These are phyloP conservation scores for Ptychoptera albimana DNA, from an alignment of 2,888 invertebrate species.

Conservation along the genomic window DNA sequence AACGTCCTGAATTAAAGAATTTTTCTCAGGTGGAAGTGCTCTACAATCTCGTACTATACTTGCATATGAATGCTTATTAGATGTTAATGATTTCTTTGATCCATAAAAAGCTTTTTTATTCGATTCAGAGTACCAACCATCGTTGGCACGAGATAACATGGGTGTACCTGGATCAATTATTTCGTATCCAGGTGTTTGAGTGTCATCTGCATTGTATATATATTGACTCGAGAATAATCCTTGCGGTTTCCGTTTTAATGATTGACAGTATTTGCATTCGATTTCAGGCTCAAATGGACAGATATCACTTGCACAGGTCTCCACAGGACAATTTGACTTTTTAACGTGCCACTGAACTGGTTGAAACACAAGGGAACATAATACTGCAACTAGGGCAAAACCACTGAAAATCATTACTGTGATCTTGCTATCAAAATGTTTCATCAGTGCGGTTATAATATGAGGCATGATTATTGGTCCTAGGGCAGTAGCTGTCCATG, in stretches of 20 bases:
- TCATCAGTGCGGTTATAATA: conserved; percentile 46
- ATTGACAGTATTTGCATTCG: conserved; percentile 24
- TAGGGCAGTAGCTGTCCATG: conserved; percentile 54
- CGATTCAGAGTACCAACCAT: conserved; percentile 30
- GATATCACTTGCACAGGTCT: too few species aligned
- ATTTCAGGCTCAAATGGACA: too few species aligned
- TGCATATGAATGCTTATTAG: conserved; percentile 4
- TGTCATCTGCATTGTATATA: conserved; percentile 39
- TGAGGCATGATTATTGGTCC: conserved; percentile 60
- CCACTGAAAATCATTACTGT: conserved; percentile 49
- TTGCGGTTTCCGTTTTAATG: conserved; percentile 19
- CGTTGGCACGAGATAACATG: conserved; percentile 46
- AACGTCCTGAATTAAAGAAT: conserved; percentile 3
- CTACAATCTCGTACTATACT: not conserved
- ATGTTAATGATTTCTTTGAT: conserved; percentile 19
- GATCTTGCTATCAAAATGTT: conserved; percentile 45
- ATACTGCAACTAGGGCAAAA: conserved; percentile 48
- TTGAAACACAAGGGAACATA: conserved; percentile 49
- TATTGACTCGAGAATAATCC: conserved; percentile 38
- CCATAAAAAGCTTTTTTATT: conserved; percentile 18
- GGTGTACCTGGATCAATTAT: conserved; percentile 48
- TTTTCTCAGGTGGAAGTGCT: too few species aligned
- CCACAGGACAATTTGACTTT: conserved; percentile 14
- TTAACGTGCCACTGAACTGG: conserved; percentile 60
- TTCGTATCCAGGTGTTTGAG: conserved; percentile 43